Conservation (phyloP, 2,113 vertebrate species). For the Silurus asotus region DNA sequence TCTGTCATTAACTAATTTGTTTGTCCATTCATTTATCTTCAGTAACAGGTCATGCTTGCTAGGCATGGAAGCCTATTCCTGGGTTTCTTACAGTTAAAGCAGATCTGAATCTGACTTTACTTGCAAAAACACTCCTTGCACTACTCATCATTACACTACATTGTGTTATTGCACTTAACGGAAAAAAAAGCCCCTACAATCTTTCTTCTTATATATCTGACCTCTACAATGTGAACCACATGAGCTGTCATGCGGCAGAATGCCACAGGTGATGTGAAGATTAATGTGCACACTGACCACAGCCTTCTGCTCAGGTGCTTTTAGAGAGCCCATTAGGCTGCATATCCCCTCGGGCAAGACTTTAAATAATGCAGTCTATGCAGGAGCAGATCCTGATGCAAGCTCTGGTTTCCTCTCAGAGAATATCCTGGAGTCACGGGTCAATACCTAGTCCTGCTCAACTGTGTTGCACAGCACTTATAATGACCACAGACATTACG, state of each 20-base stretch:
- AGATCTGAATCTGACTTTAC: not conserved
- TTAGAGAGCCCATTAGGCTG: conserved; percentile 47
- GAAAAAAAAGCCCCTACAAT: not conserved
- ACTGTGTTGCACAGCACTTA: conserved; percentile 32
- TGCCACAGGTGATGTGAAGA: conserved; percentile 47
- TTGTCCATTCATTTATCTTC: not conserved
- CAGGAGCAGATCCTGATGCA: conserved; percentile 41
- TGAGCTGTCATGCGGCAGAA: conserved; percentile 47
- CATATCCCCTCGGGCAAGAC: conserved; percentile 34
- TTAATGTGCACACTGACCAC: conserved; percentile 48
- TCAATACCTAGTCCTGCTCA: conserved; percentile 48
- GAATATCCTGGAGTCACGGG: conserved; percentile 54
- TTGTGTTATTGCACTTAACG: not conserved
- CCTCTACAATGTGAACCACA: conserved; percentile 36
- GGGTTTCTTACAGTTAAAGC: not conserved
- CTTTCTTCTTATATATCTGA: not conserved
- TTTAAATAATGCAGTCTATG: conserved; percentile 52
- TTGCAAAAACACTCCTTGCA: not conserved
- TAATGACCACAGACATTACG: conserved; percentile 34
- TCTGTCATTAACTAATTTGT: not conserved
- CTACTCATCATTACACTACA: not conserved
- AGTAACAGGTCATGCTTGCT: not conserved
- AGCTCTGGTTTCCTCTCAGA: conserved; percentile 53
- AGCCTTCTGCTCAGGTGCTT: conserved; percentile 47
- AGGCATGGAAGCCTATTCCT: not conserved